Evolutionary conservation across 2,888 invertebrate species (phyloP).

Genomic region (Lithosia quadra): DNA sequence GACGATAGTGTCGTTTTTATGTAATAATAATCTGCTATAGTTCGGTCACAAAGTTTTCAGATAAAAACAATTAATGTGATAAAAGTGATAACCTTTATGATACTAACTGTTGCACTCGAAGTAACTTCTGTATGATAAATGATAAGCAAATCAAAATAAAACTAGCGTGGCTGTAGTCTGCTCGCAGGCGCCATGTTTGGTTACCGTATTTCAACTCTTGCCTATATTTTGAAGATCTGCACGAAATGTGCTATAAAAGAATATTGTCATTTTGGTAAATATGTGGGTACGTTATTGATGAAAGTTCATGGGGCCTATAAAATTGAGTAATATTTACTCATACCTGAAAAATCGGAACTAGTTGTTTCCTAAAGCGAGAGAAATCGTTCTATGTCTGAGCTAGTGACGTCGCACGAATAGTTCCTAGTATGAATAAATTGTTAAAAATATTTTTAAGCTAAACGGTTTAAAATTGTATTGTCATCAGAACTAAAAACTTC

Average conservation of each 20-base stretch:
- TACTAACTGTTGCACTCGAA: not conserved
- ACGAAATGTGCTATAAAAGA: not conserved
- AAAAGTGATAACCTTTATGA: constrained; percentile 35
- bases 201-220: not conserved
- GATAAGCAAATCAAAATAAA: constrained; percentile 15
- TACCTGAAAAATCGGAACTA: no score
- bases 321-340: not conserved
- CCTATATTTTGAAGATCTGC: not conserved
- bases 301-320: not conserved
- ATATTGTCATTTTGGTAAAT: not conserved
- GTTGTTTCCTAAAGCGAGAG: no score
- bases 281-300: not conserved
- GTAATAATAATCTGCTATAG: constrained; percentile 1
- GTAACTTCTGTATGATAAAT: constrained; percentile 13
- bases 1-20: not conserved
- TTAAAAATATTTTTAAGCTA: no score
- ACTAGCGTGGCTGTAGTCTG: not conserved
- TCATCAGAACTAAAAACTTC: no score
- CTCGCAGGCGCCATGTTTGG: not conserved
- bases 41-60: constrained; percentile 7
- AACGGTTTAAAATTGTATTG: no score
- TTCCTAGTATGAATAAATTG: no score
- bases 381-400: no score
- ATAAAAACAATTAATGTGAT: constrained; percentile 12
- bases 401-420: no score